Conservation (phyloP, 30 jellyfish, hydroid and myxozoan species). For the Hydra vulgaris region DNA sequence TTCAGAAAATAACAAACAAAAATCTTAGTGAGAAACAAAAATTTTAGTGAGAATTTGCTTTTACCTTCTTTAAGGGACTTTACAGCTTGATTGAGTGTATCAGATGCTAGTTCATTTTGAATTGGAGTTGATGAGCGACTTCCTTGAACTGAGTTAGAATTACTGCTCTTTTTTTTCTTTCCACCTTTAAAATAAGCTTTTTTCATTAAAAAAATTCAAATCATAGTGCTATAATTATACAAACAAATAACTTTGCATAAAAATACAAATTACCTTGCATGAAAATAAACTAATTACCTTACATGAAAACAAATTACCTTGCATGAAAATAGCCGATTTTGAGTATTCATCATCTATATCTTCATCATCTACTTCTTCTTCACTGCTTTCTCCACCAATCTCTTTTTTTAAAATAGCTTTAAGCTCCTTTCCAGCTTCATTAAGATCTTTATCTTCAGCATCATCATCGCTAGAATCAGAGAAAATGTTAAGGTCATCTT, state of each 20-base stretch:
- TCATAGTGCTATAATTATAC: too few relatives aligned
- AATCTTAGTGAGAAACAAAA: too few relatives aligned
- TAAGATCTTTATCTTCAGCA: constrained; percentile 58
- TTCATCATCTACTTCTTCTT: constrained; percentile 64
- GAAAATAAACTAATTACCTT: too few relatives aligned
- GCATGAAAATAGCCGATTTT: constrained; percentile 77
- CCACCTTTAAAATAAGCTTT: constrained; percentile 31
- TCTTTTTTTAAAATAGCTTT: constrained; percentile 67
- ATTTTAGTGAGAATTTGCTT: too few relatives aligned
- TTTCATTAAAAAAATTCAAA: too few relatives aligned
- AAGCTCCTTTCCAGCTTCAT: constrained; percentile 67
- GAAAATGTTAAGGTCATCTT: constrained; percentile 64
- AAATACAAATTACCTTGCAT: too few relatives aligned
- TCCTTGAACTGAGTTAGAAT: constrained; percentile 70
- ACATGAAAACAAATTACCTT: too few relatives aligned
- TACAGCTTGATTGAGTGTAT: constrained; percentile 17
- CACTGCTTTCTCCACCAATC: constrained; percentile 48
- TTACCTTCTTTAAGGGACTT: constrained; percentile 12
- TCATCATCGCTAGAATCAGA: constrained; percentile 65
- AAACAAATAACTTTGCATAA: too few relatives aligned
- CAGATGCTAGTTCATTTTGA: constrained; percentile 13
- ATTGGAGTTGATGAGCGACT: constrained; percentile 93
- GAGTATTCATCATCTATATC: constrained; percentile 76
- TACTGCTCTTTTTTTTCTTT: constrained; percentile 70
- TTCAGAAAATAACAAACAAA: too few relatives aligned